Conservation (phyloP, 2,797 vertebrate species). For the Dendrocincla fuliginosa region DNA sequence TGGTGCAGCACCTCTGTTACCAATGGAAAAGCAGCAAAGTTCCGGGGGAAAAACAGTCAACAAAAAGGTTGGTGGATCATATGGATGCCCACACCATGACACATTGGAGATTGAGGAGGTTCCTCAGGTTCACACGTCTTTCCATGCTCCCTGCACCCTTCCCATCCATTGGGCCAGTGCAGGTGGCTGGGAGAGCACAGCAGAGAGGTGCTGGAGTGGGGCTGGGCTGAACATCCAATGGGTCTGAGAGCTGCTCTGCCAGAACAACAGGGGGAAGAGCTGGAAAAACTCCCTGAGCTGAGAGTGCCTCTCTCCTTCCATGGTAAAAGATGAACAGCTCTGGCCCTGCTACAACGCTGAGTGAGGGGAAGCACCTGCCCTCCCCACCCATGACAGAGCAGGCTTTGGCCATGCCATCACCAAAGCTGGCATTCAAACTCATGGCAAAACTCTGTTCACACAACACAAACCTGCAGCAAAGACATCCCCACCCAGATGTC, state of each 20-base stretch:
- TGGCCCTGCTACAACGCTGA: fast-evolving
- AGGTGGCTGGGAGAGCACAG: neutral
- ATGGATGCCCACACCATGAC: neutral
- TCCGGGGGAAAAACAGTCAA: neutral
- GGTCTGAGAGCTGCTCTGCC: neutral
- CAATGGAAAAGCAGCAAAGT: neutral
- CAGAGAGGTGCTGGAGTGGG: fast-evolving
- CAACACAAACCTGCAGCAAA: fast-evolving
- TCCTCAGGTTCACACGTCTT: neutral
- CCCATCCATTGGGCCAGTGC: fast-evolving
- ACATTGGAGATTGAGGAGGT: neutral
- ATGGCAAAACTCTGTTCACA: neutral
- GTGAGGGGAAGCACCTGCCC: fast-evolving
- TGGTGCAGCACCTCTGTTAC: neutral
- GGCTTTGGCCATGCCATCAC: neutral
- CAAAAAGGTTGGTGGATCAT: neutral
- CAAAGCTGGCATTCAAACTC: neutral
- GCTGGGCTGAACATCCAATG: fast-evolving
- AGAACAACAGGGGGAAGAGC: neutral
- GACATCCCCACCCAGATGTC: neutral
- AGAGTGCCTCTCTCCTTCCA: too few relatives aligned
- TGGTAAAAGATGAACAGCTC: neutral
- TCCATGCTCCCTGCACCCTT: neutral
- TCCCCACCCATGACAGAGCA: neutral
- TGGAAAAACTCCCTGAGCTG: neutral